Evolutionary conservation across 2,113 vertebrate genomes (phyloP).

Genomic region (Shinisaurus crocodilurus): DNA sequence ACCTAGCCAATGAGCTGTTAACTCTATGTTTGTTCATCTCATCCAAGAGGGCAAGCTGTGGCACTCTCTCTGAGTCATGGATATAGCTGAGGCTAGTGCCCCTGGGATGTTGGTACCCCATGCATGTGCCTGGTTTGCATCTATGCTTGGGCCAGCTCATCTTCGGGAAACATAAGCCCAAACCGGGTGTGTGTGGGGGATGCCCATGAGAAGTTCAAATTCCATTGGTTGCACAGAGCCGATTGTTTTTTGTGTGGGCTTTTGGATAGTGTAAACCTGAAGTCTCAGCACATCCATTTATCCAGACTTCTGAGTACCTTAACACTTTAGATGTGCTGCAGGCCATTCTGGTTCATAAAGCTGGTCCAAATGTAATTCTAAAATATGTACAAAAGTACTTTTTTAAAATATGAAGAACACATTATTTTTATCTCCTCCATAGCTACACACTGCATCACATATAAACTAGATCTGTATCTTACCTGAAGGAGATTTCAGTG

Average conservation of each 20-base stretch:
- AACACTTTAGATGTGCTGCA: neutral
- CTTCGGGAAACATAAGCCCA: neutral
- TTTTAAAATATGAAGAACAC: neutral
- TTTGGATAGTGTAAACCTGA: neutral
- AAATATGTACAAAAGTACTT: neutral
- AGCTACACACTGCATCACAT: neutral
- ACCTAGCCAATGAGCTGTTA: neutral
- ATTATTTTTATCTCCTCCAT: neutral
- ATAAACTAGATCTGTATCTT: slow-evolving; percentile 51
- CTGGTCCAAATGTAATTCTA: neutral
- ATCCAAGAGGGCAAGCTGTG: neutral
- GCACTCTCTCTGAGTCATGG: neutral
- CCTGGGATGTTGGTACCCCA: neutral
- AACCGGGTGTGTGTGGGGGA: too few relatives aligned
- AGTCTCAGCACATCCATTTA: neutral
- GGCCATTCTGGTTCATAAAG: neutral
- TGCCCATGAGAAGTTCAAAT: neutral
- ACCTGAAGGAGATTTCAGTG: slow-evolving; percentile 65
- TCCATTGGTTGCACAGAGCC: neutral
- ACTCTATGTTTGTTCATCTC: neutral
- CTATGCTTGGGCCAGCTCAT: neutral
- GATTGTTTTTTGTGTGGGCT: neutral
- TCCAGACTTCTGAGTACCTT: neutral
- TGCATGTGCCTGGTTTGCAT: neutral
- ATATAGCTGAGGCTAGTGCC: neutral